Evolutionary conservation across 2,888 invertebrate genomes (phyloP).

Genomic region (Tribolium freemani): DNA sequence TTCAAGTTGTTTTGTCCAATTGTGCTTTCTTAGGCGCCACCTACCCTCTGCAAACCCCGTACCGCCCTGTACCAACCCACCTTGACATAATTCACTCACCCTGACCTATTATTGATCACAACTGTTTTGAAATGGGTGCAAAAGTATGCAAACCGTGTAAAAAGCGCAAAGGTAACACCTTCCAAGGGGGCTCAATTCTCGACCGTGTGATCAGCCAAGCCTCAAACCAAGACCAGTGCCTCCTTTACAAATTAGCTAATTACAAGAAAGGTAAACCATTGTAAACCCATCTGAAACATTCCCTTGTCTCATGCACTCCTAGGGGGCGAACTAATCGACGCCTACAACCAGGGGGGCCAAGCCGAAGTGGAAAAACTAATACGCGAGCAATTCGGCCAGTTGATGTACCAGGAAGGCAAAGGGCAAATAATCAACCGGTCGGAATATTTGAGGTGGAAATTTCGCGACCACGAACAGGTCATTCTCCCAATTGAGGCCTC

Average conservation of each 20-base stretch:
- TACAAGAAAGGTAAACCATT: conserved; percentile 82
- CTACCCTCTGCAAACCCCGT: conserved; percentile 25
- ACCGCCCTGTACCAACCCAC: conserved; percentile 53
- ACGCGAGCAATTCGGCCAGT: conserved; percentile 86
- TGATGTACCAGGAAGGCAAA: conserved; percentile 90
- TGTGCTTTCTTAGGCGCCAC: too few species aligned
- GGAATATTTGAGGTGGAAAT: conserved; percentile 92
- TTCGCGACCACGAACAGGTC: conserved; percentile 86
- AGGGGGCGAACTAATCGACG: conserved; percentile 90
- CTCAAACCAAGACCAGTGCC: conserved; percentile 87
- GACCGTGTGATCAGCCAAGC: conserved; percentile 93
- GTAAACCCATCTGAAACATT: not conserved
- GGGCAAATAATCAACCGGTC: conserved; percentile 89
- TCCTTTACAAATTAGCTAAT: conserved; percentile 89
- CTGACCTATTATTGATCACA: conserved; percentile 55
- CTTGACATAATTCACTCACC: conserved; percentile 59
- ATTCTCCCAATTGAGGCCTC: conserved; percentile 91
- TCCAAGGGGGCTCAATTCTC: conserved; percentile 82
- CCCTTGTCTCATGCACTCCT: not conserved
- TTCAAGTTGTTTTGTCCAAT: too few species aligned
- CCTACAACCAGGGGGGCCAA: conserved; percentile 88
- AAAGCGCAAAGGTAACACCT: conserved; percentile 66
- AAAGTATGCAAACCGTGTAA: conserved; percentile 68
- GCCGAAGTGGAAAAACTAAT: conserved; percentile 87
- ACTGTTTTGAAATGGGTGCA: conserved; percentile 63